These are phyloP conservation scores for Danio aesculapii DNA, from an alignment of 2,797 vertebrate species.

Conservation along the genomic window DNA sequence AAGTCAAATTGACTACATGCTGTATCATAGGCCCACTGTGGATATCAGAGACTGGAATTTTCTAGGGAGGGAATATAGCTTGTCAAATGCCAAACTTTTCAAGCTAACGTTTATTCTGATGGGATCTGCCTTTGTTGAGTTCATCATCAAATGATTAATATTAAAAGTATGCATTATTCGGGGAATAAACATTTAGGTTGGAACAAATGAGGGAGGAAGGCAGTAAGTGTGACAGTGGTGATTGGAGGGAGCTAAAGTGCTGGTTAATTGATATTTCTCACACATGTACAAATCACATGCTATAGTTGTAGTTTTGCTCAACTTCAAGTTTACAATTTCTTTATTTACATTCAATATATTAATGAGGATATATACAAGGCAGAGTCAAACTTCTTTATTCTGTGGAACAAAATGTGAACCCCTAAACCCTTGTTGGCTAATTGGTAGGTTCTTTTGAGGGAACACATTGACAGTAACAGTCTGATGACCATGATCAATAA, in stretches of 20 bases:
- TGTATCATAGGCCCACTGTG: conserved; percentile 52
- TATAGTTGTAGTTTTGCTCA: background rate
- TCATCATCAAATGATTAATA: conserved; percentile 42
- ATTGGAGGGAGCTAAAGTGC: conserved; percentile 50
- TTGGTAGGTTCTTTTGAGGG: background rate
- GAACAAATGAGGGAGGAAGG: conserved; percentile 6
- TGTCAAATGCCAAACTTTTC: conserved; percentile 25
- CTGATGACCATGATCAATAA: background rate
- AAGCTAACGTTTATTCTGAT: conserved; percentile 8
- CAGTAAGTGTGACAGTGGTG: conserved; percentile 11
- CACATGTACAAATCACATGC: conserved; percentile 58
- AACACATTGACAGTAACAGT: background rate
- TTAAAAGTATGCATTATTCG: conserved; percentile 12
- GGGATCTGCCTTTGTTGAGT: conserved; percentile 12
- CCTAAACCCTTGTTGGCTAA: background rate
- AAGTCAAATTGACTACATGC: conserved; percentile 44
- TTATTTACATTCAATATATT: no score
- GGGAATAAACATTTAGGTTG: conserved; percentile 64
- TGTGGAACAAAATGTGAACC: no score
- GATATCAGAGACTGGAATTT: conserved; percentile 61
- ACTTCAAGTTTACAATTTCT: background rate
- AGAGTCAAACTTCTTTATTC: no score
- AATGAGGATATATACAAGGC: no score
- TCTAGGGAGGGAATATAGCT: conserved; percentile 34
- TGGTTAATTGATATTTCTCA: conserved; percentile 59